A percentile compares a stretch with the other conserved stretches of the same genome.
Conservation (phyloP, 1,140 invertebrate species). For the Agraylea sexmaculata region DNA sequence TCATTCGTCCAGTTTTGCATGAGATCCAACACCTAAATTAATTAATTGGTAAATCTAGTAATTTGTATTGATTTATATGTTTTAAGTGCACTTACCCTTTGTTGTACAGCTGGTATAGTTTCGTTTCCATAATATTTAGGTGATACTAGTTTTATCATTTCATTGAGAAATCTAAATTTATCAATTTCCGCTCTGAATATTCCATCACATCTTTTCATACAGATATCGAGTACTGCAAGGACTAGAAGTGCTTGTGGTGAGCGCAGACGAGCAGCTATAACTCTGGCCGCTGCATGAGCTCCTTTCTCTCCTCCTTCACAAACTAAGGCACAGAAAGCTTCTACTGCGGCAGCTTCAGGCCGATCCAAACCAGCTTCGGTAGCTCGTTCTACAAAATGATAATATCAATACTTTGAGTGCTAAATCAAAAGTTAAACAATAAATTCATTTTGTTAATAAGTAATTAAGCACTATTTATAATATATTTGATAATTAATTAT, state of each 20-base stretch:
- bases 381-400: slow-evolving; percentile 47
- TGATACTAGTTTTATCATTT: slow-evolving; percentile 92
- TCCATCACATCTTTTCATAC: slow-evolving; percentile 75
- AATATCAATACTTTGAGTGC: not conserved
- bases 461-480: slow-evolving; percentile 3
- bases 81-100: slow-evolving; percentile 45
- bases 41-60: too few species aligned
- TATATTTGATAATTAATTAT: not conserved
- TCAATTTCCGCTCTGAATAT: slow-evolving; percentile 84
- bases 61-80: too few species aligned
- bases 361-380: slow-evolving; percentile 56
- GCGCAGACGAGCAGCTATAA: slow-evolving; percentile 74
- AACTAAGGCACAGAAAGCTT: slow-evolving; percentile 67
- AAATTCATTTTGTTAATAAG: slow-evolving; percentile 5
- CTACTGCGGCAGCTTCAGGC: slow-evolving; percentile 58
- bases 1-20: slow-evolving; percentile 76
- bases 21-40: slow-evolving; percentile 56
- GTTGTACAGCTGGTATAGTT: slow-evolving; percentile 71
- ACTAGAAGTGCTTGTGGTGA: slow-evolving; percentile 63
- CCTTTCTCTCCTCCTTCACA: slow-evolving; percentile 66
- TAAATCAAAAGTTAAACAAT: not conserved
- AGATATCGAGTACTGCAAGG: slow-evolving; percentile 67
- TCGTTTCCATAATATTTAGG: slow-evolving; percentile 85
- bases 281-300: slow-evolving; percentile 59
- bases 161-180: slow-evolving; percentile 94